These are phyloP conservation scores for Syrista parreyssii DNA, from an alignment of 2,888 invertebrate genomes.

Conservation along the genomic window DNA sequence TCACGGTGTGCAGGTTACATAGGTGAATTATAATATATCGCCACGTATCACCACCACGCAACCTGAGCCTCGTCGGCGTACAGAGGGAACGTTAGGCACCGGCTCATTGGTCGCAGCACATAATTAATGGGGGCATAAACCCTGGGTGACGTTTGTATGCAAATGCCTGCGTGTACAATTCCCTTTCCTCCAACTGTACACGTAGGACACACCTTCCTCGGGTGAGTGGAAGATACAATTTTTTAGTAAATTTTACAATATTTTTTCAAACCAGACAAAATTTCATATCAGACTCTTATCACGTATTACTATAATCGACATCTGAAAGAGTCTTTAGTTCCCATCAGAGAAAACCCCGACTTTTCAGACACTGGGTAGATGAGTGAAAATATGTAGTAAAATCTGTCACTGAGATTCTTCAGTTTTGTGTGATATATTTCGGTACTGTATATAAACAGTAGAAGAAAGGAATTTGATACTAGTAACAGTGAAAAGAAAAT, in stretches of 20 bases:
- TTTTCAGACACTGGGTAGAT: background rate
- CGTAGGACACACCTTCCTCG: background rate
- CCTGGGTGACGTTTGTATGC: constrained; percentile 53
- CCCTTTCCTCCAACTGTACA: constrained; percentile 11
- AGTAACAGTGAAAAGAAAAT: background rate
- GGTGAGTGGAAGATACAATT: background rate
- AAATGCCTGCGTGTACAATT: constrained; percentile 39
- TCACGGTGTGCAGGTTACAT: constrained; percentile 4
- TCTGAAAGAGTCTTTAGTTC: background rate
- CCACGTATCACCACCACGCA: constrained; percentile 5
- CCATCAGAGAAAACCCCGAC: background rate
- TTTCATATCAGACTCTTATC: background rate
- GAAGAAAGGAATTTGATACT: background rate
- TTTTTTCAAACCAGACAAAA: background rate
- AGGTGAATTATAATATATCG: constrained; percentile 20
- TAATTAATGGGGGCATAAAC: constrained; percentile 56
- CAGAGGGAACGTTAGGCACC: constrained; percentile 35
- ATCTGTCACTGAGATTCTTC: background rate
- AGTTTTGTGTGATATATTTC: background rate
- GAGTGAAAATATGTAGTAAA: background rate
- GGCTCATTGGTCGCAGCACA: constrained; percentile 54
- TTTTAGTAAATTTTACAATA: background rate
- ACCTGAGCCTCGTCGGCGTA: constrained; percentile 8
- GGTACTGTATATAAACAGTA: background rate
- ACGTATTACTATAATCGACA: background rate